phyloP scores from a whole-genome alignment of 1,140 invertebrate genomes.

The Leptinotarsa defecta region DNA sequence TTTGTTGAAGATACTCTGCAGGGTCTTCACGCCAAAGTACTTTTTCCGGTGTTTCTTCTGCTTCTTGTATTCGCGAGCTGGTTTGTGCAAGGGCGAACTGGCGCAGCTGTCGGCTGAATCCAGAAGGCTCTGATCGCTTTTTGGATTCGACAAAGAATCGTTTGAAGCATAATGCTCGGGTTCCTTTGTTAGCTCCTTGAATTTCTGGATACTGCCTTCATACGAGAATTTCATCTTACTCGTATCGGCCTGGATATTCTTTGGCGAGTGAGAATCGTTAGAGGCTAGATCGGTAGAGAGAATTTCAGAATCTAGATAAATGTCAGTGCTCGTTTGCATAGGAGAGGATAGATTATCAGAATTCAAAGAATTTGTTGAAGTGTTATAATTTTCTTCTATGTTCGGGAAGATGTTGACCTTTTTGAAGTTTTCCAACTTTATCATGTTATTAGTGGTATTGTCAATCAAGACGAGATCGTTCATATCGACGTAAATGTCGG shows the following conservation, averaged over 20 bases:
- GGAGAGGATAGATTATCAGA: slow-evolving; percentile 56
- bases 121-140: slow-evolving; percentile 54
- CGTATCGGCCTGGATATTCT: slow-evolving; percentile 44
- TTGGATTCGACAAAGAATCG: slow-evolving; percentile 51
- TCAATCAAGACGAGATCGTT: slow-evolving; percentile 44
- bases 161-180: slow-evolving; percentile 45
- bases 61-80: slow-evolving; percentile 50
- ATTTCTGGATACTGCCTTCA: slow-evolving; percentile 29
- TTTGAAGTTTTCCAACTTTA: slow-evolving; percentile 46
- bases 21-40: slow-evolving; percentile 56
- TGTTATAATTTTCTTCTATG: slow-evolving; percentile 51
- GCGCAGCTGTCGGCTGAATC: slow-evolving; percentile 52
- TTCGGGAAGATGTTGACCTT: slow-evolving; percentile 46
- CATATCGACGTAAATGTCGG: slow-evolving; percentile 35
- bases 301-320: slow-evolving; percentile 55
- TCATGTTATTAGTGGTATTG: slow-evolving; percentile 45
- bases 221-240: slow-evolving; percentile 31
- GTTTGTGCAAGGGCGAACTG: slow-evolving; percentile 53
- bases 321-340: slow-evolving; percentile 56
- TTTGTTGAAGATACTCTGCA: slow-evolving; percentile 57
- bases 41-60: slow-evolving; percentile 54
- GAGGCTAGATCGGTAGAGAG: slow-evolving; percentile 54
- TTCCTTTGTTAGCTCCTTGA: slow-evolving; percentile 30
- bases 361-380: slow-evolving; percentile 54
- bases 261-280: slow-evolving; percentile 55